Conservation (phyloP, 2,888 invertebrate species). For the Dryobotodes eremita region DNA sequence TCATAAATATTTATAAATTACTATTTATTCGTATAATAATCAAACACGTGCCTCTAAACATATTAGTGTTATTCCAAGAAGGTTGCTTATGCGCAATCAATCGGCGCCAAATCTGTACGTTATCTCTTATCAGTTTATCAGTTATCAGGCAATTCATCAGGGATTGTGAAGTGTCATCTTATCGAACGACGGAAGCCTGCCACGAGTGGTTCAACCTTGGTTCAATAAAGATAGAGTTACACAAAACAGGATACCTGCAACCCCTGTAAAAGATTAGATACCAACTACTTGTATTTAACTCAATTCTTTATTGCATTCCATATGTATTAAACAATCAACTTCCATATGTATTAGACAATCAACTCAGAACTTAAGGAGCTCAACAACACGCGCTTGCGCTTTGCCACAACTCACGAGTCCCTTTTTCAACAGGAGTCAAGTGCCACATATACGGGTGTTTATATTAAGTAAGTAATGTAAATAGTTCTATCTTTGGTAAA, state of each 20-base stretch:
- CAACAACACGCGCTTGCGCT: too few relatives aligned
- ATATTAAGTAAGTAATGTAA: constrained; percentile 17
- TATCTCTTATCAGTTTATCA: constrained; percentile 53
- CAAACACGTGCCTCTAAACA: constrained; percentile 28
- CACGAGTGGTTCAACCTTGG: constrained; percentile 45
- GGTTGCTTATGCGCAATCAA: constrained; percentile 38
- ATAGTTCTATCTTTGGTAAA: constrained; percentile 28
- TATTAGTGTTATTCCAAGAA: constrained; percentile 45
- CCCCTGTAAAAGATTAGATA: not conserved
- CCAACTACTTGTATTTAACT: not conserved
- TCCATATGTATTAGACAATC: too few relatives aligned
- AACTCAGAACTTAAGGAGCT: too few relatives aligned
- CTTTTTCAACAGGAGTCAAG: not conserved
- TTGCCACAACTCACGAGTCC: not conserved
- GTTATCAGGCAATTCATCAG: constrained; percentile 46
- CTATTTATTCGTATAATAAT: constrained; percentile 12
- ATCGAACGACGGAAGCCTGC: constrained; percentile 52
- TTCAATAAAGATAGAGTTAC: constrained; percentile 6
- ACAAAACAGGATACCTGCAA: not conserved
- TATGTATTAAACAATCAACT: too few relatives aligned
- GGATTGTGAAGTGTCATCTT: constrained; percentile 47
- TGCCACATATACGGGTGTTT: constrained; percentile 7
- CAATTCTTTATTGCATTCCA: too few relatives aligned
- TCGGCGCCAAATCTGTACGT: constrained; percentile 57
- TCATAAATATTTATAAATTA: constrained; percentile 14